Evolutionary conservation across 2,113 vertebrate species (phyloP).

Genomic region (Baryphthengus martii): DNA sequence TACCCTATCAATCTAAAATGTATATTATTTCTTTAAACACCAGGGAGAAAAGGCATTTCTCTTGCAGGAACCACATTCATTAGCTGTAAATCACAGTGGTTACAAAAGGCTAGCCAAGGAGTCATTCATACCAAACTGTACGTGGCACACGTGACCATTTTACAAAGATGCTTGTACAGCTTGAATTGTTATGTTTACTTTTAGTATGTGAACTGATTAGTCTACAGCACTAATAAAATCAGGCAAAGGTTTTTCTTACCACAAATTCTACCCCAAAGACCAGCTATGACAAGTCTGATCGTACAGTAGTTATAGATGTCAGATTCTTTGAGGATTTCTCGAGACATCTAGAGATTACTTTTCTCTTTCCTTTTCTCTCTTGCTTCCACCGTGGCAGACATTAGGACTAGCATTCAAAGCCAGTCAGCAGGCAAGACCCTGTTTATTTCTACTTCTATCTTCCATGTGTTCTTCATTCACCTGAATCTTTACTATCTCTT

Average conservation of each 20-base stretch:
- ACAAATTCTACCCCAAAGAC: background rate
- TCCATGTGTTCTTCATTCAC: background rate
- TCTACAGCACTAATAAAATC: background rate
- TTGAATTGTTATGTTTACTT: background rate
- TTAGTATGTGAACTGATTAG: background rate
- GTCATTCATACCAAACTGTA: background rate
- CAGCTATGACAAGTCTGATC: background rate
- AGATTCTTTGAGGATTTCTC: background rate
- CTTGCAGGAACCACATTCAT: background rate
- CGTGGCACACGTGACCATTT: background rate
- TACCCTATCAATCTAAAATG: background rate
- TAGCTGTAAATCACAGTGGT: background rate
- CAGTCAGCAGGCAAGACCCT: background rate
- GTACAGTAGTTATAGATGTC: background rate
- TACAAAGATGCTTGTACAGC: background rate
- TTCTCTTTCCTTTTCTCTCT: background rate
- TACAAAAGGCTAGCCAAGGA: background rate
- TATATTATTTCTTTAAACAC: background rate
- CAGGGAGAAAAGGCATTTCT: background rate
- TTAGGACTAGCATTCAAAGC: background rate
- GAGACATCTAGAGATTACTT: background rate
- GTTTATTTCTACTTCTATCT: background rate
- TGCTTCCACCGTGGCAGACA: background rate
- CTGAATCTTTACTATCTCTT: background rate
- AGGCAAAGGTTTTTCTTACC: background rate